phyloP scores from a whole-genome alignment of 2,797 vertebrate genomes.

The Amniataba percoides region DNA sequence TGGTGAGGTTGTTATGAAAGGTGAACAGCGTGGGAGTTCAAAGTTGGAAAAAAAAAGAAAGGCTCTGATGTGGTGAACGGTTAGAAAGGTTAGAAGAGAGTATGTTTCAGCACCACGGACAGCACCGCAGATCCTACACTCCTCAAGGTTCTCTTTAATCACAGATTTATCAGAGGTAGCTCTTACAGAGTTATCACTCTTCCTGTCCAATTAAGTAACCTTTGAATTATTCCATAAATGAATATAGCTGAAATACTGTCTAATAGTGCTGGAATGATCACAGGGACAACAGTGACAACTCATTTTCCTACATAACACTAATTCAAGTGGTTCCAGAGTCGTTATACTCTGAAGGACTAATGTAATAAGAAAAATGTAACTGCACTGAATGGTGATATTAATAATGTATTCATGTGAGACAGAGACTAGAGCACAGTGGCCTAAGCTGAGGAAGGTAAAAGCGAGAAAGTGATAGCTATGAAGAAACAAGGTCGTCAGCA shows the following conservation, averaged over 20 bases:
- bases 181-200: conserved; percentile 63
- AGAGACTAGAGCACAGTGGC: conserved; percentile 70
- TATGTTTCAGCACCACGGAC: conserved; percentile 62
- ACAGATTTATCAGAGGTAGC: conserved; percentile 56
- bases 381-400: conserved; percentile 79
- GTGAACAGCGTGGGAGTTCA: conserved; percentile 49
- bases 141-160: conserved; percentile 64
- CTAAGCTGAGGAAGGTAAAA: conserved; percentile 72
- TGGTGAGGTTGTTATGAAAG: conserved; percentile 44
- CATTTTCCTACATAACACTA: conserved; percentile 76
- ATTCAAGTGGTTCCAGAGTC: conserved; percentile 82
- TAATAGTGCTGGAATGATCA: conserved; percentile 75
- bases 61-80: conserved; percentile 19
- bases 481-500: conserved; percentile 87
- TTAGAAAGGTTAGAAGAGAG: conserved; percentile 17
- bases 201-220: conserved; percentile 75
- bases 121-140: conserved; percentile 38
- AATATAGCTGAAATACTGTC: conserved; percentile 75
- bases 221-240: conserved; percentile 75
- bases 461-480: conserved; percentile 78
- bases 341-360: conserved; percentile 82
- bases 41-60: conserved; percentile 22
- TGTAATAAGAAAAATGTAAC: conserved; percentile 82
- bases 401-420: conserved; percentile 83
- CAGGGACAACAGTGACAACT: conserved; percentile 79